Base-by-base conservation (phyloP, 2,888 invertebrate species). In the Dicroscelio sp. region DNA sequence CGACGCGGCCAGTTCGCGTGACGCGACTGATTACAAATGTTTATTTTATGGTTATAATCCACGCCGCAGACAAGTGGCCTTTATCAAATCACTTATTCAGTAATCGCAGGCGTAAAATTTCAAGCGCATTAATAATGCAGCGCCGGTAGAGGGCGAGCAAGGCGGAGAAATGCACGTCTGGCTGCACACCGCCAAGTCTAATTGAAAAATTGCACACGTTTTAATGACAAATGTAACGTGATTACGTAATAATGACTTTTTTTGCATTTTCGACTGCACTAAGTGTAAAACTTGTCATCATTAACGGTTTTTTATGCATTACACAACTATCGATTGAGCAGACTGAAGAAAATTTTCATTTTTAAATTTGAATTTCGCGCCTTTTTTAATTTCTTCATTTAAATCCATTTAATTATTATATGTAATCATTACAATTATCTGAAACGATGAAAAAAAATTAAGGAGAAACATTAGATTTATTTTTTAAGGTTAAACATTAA, bases 51-150 rank as follows among this genome's bases (percentile, higher is more conserved):
- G 79, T 52, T 80, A 80, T 48, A 48, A 80, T 65, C 67, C 33
- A 35, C 48, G 52, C 25, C 48, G 33, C 67, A 80, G 79, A 80
- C 79, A 80, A 80, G 79, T 67, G 52, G 79, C 52, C 65, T 52
- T 80, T 80, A 80, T 80, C 79, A 67, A 25, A 80, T 80, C 48
- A 80, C 30, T 80, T 80, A 80, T 80, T 80, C 67, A 80, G 79
- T 80, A 67, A 80, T 80, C 79, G 79, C 48, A 6, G 67, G 48
- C 67, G 79, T 80, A 67, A 80, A 80, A 80, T 80, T 80, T 80
- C 79, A 67, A 67, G 52, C 55, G 52, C 33, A 52, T 80, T 80
- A 67, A 80, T 67, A 80, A 52, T 67, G 65, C 48, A 65, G 30
- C 4, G n/a, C 63, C 30, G 58, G 20, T 27, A 14, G 33, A 27